phyloP scores from a whole-genome alignment of 2,888 invertebrate genomes.

The Exephanes ischioxanthus region DNA sequence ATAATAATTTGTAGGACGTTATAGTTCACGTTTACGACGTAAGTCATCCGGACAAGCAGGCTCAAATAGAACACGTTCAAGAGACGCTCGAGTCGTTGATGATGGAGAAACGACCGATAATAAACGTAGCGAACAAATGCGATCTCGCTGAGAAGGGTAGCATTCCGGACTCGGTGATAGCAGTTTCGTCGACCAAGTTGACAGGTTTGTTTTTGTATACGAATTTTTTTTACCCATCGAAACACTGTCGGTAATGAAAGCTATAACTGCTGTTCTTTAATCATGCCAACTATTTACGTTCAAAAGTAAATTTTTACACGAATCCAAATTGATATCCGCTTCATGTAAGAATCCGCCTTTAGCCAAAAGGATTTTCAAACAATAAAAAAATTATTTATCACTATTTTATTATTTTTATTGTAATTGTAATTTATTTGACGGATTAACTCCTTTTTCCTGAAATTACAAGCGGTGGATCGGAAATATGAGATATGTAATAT shows the following conservation, averaged over 20 bases:
- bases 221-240: not conserved
- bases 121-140: slow-evolving; percentile 92
- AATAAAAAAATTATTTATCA: too few species aligned
- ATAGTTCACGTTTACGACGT: slow-evolving; percentile 92
- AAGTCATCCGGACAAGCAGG: slow-evolving; percentile 90
- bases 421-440: too few species aligned
- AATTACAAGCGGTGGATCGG: too few species aligned
- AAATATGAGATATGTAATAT: too few species aligned
- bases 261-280: not conserved
- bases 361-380: not conserved
- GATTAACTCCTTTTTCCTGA: too few species aligned
- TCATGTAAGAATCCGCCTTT: not conserved
- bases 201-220: slow-evolving; percentile 77
- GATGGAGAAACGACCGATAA: slow-evolving; percentile 83
- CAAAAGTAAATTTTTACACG: not conserved
- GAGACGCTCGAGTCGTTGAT: slow-evolving; percentile 88
- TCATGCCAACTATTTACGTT: not conserved
- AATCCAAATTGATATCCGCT: not conserved
- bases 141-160: slow-evolving; percentile 85
- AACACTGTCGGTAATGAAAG: not conserved
- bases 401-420: too few species aligned
- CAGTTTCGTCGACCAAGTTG: slow-evolving; percentile 86
- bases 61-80: slow-evolving; percentile 90
- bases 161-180: slow-evolving; percentile 76
- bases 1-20: slow-evolving; percentile 87